phyloP scores from a whole-genome alignment of 2,888 invertebrate genomes.

The Julus scanicus region DNA sequence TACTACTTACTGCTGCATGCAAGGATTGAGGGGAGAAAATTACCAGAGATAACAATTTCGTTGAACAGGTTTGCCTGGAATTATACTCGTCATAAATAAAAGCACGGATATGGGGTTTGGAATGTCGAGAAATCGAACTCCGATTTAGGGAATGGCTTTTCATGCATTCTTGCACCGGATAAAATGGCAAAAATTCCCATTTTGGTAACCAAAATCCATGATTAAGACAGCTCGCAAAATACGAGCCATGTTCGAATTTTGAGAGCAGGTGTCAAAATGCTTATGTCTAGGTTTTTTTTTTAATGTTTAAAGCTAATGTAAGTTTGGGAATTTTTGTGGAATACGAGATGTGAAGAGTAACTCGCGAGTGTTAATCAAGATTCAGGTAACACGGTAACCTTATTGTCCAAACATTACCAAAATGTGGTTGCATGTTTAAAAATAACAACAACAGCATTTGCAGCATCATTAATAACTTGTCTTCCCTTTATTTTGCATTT shows the following conservation, averaged over 20 bases:
- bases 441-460: too few species aligned
- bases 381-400: neutral
- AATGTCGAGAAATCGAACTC: neutral
- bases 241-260: too few species aligned
- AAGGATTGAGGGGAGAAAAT: neutral
- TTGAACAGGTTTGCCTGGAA: slow-evolving; percentile 16
- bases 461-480: neutral
- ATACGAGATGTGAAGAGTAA: too few species aligned
- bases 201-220: neutral
- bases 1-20: neutral
- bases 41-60: slow-evolving; percentile 9
- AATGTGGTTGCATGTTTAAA: too few species aligned
- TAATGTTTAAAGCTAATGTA: too few species aligned
- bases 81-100: neutral
- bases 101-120: neutral
- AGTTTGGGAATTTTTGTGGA: too few species aligned
- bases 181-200: neutral
- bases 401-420: too few species aligned
- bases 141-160: neutral
- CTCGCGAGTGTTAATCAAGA: neutral
- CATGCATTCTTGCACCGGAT: neutral
- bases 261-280: too few species aligned
- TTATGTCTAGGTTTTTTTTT: too few species aligned
- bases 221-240: neutral
- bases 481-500: neutral